Conservation (phyloP, 2,888 invertebrate genomes). For the Cinara cedri region DNA sequence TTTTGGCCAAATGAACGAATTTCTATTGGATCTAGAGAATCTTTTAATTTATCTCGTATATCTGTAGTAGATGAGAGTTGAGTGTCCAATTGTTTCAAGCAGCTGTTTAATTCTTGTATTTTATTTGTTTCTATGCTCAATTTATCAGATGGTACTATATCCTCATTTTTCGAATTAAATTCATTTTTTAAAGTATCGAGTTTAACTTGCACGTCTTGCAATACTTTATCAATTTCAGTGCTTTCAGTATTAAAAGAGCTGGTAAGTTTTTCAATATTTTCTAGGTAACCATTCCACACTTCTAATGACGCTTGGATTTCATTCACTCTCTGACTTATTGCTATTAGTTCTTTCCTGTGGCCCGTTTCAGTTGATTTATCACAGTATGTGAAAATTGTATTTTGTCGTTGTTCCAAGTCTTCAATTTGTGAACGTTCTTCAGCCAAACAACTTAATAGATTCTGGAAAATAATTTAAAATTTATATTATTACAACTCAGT, state of each 20-base stretch:
- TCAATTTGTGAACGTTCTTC: slow-evolving; percentile 20
- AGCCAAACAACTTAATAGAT: slow-evolving; percentile 12
- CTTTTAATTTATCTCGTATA: slow-evolving; percentile 81
- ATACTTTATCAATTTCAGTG: slow-evolving; percentile 14
- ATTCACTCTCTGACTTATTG: slow-evolving; percentile 41
- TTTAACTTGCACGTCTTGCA: slow-evolving; percentile 24
- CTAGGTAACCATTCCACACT: slow-evolving; percentile 46
- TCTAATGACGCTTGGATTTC: slow-evolving; percentile 46
- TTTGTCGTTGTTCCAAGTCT: slow-evolving; percentile 42
- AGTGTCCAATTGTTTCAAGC: slow-evolving; percentile 10
- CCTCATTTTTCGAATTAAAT: slow-evolving; percentile 19
- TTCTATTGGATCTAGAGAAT: slow-evolving; percentile 82
- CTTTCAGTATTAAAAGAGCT: background rate
- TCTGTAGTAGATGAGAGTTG: slow-evolving; percentile 64
- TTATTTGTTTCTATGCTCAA: background rate
- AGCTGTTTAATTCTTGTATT: slow-evolving; percentile 34
- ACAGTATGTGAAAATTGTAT: slow-evolving; percentile 31
- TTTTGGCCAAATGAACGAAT: slow-evolving; percentile 80
- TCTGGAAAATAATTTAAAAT: slow-evolving; percentile 27
- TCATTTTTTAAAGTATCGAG: slow-evolving; percentile 10
- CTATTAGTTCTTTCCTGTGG: slow-evolving; percentile 46
- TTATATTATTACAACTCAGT: background rate
- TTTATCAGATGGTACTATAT: slow-evolving; percentile 45
- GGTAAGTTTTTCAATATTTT: slow-evolving; percentile 38
- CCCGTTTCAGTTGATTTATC: slow-evolving; percentile 34